Percentiles rank a stretch among this genome's conserved stretches.
Evolutionary conservation across 2,113 vertebrate genomes (phyloP).

Genomic region (Colaptes auratus): DNA sequence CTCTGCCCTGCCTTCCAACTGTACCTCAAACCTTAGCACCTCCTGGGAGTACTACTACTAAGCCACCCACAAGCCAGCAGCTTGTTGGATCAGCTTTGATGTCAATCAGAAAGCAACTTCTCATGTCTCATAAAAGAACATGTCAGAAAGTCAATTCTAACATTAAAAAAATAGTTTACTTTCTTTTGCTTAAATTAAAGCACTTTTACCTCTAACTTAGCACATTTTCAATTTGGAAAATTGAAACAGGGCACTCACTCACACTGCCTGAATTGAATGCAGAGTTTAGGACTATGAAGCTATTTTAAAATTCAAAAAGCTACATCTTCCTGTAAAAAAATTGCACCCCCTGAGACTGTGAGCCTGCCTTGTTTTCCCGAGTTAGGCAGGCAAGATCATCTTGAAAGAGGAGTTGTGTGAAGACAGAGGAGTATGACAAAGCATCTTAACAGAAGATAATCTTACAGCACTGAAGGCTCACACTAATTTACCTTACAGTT

Average conservation of each 20-base stretch:
- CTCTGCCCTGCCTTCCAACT: not conserved
- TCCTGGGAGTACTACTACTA: not conserved
- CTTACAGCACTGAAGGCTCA: not conserved
- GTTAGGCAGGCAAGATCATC: not conserved
- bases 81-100: not conserved
- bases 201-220: not conserved
- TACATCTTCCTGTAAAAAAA: not conserved
- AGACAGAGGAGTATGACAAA: slow-evolving; percentile 59
- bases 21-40: not conserved
- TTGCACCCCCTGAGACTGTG: not conserved
- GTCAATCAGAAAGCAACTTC: not conserved
- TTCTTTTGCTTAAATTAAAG: not conserved
- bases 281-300: not conserved
- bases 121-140: not conserved
- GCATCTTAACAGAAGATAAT: slow-evolving; percentile 46
- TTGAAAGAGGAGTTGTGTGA: not conserved
- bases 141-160: not conserved
- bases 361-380: not conserved
- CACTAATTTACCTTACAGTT: not conserved
- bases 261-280: not conserved
- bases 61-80: not conserved
- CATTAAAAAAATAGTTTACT: not conserved
- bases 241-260: not conserved
- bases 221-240: not conserved
- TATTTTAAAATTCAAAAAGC: not conserved